Conservation (phyloP, 2,113 vertebrate genomes). For the Erpornis zantholeuca region DNA sequence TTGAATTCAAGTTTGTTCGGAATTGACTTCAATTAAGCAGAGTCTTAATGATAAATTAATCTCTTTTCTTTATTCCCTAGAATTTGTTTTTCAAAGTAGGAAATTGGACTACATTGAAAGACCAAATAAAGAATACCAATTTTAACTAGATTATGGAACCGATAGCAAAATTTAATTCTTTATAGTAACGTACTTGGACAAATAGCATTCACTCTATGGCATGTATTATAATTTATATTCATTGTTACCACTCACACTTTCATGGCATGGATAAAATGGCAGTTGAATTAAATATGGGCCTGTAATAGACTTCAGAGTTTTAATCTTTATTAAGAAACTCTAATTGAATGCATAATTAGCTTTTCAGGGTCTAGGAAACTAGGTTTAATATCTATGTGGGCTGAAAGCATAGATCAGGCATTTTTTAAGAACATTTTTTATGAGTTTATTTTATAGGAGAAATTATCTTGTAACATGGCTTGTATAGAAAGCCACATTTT, state of each 20-base stretch:
- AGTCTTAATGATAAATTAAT: slow-evolving; percentile 99
- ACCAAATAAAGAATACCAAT: slow-evolving; percentile 92
- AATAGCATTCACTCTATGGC: slow-evolving; percentile 84
- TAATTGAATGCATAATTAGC: slow-evolving; percentile 85
- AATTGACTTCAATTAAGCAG: slow-evolving; percentile 99
- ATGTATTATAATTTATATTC: slow-evolving; percentile 88
- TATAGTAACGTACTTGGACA: slow-evolving; percentile 85
- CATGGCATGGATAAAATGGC: slow-evolving; percentile 84
- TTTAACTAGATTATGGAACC: slow-evolving; percentile 88
- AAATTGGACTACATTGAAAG: slow-evolving; percentile 91
- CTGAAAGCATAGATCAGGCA: slow-evolving; percentile 76
- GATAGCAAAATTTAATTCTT: slow-evolving; percentile 96
- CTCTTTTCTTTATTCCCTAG: slow-evolving; percentile 94
- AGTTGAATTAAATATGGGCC: slow-evolving; percentile 87
- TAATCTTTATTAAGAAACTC: slow-evolving; percentile 86
- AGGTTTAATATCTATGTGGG: slow-evolving; percentile 78
- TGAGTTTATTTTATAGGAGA: slow-evolving; percentile 67
- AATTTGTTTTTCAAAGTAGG: slow-evolving; percentile 96
- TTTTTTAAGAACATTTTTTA: slow-evolving; percentile 67
- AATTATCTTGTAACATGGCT: slow-evolving; percentile 44
- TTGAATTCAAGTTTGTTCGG: slow-evolving; percentile 98
- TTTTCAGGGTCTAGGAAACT: slow-evolving; percentile 84
- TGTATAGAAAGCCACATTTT: slow-evolving; percentile 41
- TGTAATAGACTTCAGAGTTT: slow-evolving; percentile 84
- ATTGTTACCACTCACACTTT: slow-evolving; percentile 85